phyloP scores from a whole-genome alignment of 2,888 invertebrate genomes.

The Axea sp. region DNA sequence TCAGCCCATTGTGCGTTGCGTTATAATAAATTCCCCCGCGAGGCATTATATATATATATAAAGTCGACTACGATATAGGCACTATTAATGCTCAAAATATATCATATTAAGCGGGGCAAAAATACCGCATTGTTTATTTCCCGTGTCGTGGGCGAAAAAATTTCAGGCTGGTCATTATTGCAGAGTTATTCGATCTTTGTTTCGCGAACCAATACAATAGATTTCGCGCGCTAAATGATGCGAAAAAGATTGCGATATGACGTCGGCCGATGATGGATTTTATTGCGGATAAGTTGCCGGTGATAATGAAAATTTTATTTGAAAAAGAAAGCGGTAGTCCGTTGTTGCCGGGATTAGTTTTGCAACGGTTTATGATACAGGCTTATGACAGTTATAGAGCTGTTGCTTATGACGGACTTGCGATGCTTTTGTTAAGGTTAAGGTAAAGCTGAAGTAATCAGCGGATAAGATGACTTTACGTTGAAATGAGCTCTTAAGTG shows the following conservation, averaged over 20 bases:
- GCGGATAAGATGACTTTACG: not conserved
- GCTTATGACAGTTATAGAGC: constrained; percentile 36
- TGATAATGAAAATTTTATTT: constrained; percentile 53
- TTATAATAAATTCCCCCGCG: constrained; percentile 57
- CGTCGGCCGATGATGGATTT: constrained; percentile 46
- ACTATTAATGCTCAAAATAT: constrained; percentile 59
- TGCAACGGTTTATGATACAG: constrained; percentile 36
- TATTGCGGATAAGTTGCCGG: constrained; percentile 50
- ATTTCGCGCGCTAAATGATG: constrained; percentile 52
- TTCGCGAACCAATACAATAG: constrained; percentile 41
- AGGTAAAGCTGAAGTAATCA: constrained; percentile 6
- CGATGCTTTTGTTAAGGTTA: constrained; percentile 17
- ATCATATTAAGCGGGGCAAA: constrained; percentile 53
- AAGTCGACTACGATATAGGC: constrained; percentile 45
- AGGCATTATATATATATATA: constrained; percentile 50
- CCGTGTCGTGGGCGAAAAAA: constrained; percentile 47
- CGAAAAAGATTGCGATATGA: constrained; percentile 47
- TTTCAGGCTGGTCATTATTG: constrained; percentile 53
- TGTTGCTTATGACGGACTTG: constrained; percentile 30
- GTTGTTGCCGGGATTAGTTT: constrained; percentile 23
- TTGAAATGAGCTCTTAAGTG: not conserved
- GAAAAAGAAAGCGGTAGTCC: constrained; percentile 43
- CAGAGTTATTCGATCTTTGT: constrained; percentile 54
- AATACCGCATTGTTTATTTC: constrained; percentile 57
- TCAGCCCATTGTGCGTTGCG: constrained; percentile 55